Conservation (phyloP, 1,140 invertebrate genomes). For the Trichonephila clavata region DNA sequence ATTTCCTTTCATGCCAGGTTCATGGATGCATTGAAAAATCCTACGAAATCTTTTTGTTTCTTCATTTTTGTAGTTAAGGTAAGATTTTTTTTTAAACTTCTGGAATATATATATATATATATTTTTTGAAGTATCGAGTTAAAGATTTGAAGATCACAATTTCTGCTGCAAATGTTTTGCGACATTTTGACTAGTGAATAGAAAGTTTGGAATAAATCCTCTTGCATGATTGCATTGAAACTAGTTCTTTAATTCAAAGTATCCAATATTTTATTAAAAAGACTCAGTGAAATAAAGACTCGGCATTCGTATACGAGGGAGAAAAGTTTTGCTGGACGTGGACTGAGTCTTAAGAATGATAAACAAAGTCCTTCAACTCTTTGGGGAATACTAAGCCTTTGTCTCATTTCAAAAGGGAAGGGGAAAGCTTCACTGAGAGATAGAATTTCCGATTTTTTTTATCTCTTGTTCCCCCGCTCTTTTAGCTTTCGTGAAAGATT, state of each 20-base stretch:
- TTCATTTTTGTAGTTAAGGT: too few relatives aligned
- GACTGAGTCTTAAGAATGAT: constrained; percentile 23
- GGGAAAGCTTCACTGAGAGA: constrained; percentile 5
- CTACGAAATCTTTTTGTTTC: too few relatives aligned
- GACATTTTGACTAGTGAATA: too few relatives aligned
- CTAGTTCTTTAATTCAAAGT: background rate
- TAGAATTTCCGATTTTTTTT: constrained; percentile 28
- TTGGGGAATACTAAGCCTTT: constrained; percentile 32
- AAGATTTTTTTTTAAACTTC: too few relatives aligned
- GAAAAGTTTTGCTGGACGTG: constrained; percentile 22
- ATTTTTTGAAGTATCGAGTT: too few relatives aligned
- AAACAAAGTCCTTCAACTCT: constrained; percentile 17
- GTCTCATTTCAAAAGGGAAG: constrained; percentile 27
- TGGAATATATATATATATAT: too few relatives aligned
- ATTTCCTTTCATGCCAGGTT: too few relatives aligned
- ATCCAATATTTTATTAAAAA: background rate
- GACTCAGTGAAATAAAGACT: background rate
- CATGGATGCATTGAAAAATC: too few relatives aligned
- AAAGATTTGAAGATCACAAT: too few relatives aligned
- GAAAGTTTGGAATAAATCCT: too few relatives aligned
- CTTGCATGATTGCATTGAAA: too few relatives aligned
- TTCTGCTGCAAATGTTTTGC: too few relatives aligned
- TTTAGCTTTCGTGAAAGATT: constrained; percentile 9
- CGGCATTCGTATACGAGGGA: background rate
- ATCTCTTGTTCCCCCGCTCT: background rate